A percentile compares a stretch with the other conserved stretches of the same genome.
phyloP scores from a whole-genome alignment of 2,888 invertebrate species.

The Listrodromus nycthemerus region DNA sequence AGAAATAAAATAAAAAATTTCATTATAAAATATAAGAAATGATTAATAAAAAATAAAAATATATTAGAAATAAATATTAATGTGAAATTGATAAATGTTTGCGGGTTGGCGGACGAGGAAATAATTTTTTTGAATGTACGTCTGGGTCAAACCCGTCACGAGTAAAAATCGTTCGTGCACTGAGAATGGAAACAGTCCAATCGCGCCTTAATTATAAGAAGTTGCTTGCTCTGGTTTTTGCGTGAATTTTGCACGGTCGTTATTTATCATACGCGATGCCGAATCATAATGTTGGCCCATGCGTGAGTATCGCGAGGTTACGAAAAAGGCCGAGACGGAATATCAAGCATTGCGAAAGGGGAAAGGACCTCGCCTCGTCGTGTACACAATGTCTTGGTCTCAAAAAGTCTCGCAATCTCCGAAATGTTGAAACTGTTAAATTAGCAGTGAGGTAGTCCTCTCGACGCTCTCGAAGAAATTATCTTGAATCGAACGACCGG shows the following conservation, averaged over 20 bases:
- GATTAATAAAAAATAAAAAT: no score
- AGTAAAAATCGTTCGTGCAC: background rate
- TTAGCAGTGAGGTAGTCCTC: constrained; percentile 1
- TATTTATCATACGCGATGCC: background rate
- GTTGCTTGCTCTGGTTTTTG: background rate
- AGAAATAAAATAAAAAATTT: background rate
- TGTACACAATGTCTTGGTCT: constrained; percentile 4
- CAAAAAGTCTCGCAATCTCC: background rate
- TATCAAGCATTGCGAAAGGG: constrained; percentile 73
- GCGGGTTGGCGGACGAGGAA: background rate
- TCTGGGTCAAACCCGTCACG: background rate
- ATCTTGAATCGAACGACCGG: background rate
- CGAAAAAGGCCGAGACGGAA: constrained; percentile 25
- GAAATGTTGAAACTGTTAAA: constrained; percentile 22
- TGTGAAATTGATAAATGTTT: background rate
- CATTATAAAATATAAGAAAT: background rate
- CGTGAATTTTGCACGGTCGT: background rate
- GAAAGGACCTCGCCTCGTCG: constrained; percentile 69
- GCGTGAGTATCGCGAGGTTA: constrained; percentile 9
- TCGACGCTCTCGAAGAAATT: background rate
- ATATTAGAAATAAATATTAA: no score
- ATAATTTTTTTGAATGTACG: background rate
- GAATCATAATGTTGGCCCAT: background rate
- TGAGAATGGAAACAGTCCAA: background rate
- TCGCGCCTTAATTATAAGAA: background rate